Percentiles rank a stretch among this genome's conserved stretches.
Conservation (phyloP, 2,888 invertebrate genomes). For the Furcula furcula region DNA sequence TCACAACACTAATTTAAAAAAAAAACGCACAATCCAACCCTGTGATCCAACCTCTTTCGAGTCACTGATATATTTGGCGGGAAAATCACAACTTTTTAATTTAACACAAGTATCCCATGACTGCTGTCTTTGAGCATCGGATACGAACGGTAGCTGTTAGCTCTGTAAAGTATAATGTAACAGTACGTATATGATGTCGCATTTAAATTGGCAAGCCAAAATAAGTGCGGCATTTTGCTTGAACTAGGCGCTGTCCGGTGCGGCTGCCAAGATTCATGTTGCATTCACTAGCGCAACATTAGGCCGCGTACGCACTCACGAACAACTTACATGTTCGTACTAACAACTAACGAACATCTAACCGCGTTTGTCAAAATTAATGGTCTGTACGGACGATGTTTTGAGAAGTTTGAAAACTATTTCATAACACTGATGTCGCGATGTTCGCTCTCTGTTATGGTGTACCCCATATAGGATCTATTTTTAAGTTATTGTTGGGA, state of each 20-base stretch:
- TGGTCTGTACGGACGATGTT: too few species aligned
- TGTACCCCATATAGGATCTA: too few species aligned
- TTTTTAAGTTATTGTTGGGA: too few species aligned
- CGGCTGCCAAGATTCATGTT: conserved; percentile 75
- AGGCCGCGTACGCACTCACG: too few species aligned
- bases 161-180: conserved; percentile 39
- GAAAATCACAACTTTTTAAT: conserved; percentile 33
- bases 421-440: too few species aligned
- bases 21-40: conserved; percentile 22
- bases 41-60: conserved; percentile 22
- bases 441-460: too few species aligned
- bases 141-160: conserved; percentile 41
- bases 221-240: conserved; percentile 81
- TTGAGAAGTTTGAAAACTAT: too few species aligned
- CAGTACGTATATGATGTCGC: conserved; percentile 47
- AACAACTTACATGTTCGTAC: too few species aligned
- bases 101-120: conserved; percentile 31
- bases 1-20: conserved; percentile 26
- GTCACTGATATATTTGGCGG: conserved; percentile 49
- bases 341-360: too few species aligned
- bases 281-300: conserved; percentile 51
- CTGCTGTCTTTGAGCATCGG: conserved; percentile 32
- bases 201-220: conserved; percentile 79
- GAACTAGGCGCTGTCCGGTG: conserved; percentile 66
- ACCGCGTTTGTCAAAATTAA: too few species aligned